These are phyloP conservation scores for Drosophila emarginata DNA, from an alignment of 2,888 invertebrate genomes.

Conservation along the genomic window DNA sequence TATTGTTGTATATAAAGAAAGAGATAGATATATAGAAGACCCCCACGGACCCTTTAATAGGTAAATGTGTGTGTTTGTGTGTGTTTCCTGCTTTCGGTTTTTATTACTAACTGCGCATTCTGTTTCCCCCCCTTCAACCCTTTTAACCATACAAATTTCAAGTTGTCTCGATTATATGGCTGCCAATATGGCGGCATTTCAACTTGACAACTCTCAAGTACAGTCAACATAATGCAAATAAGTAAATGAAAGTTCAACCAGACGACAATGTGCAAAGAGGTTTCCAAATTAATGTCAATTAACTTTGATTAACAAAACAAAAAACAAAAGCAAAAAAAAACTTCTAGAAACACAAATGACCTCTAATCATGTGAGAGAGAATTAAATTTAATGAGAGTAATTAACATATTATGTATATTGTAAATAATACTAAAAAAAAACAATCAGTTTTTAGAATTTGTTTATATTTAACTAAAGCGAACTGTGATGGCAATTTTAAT, in stretches of 20 bases:
- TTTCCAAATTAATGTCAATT: not conserved
- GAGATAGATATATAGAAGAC: not conserved
- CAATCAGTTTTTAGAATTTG: too few relatives aligned
- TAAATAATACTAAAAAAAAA: too few relatives aligned
- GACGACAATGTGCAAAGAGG: not conserved
- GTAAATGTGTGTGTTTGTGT: slow-evolving; percentile 40
- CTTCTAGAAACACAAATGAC: not conserved
- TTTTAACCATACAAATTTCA: not conserved
- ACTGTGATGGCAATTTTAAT: too few relatives aligned
- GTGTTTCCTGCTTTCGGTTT: slow-evolving; percentile 65
- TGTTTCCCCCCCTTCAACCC: slow-evolving; percentile 9
- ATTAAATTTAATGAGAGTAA: too few relatives aligned
- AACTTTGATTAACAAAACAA: not conserved
- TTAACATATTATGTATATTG: too few relatives aligned
- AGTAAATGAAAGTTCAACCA: slow-evolving; percentile 20
- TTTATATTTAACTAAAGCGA: too few relatives aligned
- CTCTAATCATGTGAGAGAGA: too few relatives aligned
- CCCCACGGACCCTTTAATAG: slow-evolving; percentile 19
- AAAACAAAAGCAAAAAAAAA: not conserved
- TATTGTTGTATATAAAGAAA: not conserved
- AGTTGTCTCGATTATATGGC: slow-evolving; percentile 20
- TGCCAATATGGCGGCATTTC: slow-evolving; percentile 31
- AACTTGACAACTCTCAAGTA: slow-evolving; percentile 27
- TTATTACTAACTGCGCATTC: slow-evolving; percentile 46
- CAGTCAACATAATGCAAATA: slow-evolving; percentile 31